Percentiles rank a stretch among this genome's conserved stretches.
These are phyloP conservation scores for Neomonachus schauinslandi DNA, from an alignment of 2,113 vertebrate genomes.

Conservation along the genomic window DNA sequence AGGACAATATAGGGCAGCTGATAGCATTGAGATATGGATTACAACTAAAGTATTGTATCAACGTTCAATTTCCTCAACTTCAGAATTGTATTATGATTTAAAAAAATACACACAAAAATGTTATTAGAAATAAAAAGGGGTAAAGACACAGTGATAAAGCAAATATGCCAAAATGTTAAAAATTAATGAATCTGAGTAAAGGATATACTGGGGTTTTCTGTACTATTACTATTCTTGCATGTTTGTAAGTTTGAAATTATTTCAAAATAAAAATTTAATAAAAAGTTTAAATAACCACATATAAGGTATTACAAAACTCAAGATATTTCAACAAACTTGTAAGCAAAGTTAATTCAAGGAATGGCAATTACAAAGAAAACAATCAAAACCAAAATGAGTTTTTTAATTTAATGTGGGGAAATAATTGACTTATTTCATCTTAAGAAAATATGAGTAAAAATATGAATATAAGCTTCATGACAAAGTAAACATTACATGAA, in stretches of 20 bases:
- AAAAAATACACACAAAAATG: not conserved
- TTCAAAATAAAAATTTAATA: not conserved
- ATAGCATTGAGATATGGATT: not conserved
- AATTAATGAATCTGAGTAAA: not conserved
- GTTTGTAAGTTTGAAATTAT: constrained; percentile 9
- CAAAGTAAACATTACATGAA: not conserved
- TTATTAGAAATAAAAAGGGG: not conserved
- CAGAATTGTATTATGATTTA: constrained; percentile 6
- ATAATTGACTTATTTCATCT: not conserved
- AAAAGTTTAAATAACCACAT: not conserved
- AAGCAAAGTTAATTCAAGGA: not conserved
- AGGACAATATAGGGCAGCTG: not conserved
- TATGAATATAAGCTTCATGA: not conserved
- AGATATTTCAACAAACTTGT: not conserved
- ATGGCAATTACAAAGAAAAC: not conserved
- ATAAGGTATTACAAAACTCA: not conserved
- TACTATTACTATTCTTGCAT: not conserved
- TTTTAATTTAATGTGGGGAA: not conserved
- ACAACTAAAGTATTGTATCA: not conserved
- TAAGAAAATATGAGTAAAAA: not conserved
- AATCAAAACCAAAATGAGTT: not conserved
- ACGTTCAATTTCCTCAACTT: not conserved
- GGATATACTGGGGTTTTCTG: not conserved
- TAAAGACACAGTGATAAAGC: not conserved
- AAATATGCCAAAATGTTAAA: not conserved